Base-by-base conservation (phyloP, 2,888 invertebrate genomes). In the Caenorhabditis wallacei region DNA sequence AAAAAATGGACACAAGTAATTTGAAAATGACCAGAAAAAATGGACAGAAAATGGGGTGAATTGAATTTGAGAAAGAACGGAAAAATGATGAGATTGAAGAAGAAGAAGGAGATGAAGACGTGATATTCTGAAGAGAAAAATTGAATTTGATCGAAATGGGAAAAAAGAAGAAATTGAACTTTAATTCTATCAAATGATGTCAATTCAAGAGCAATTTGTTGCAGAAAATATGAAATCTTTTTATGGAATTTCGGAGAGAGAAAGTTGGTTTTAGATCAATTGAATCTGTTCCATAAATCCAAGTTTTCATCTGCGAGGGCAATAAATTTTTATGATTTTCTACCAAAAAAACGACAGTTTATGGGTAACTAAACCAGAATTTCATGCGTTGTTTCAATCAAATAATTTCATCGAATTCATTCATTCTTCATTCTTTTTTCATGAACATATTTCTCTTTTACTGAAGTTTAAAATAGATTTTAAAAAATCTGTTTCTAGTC, bases 1-100 rank as follows among this genome's bases (percentile, higher is more conserved):
- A 11, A 24, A 63, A 40, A 54, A n/a, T n/a, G n/a, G n/a, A n/a
- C n/a, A n/a, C n/a, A 24, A 64, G 74, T 74, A 74, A 74, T 64
- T 46, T 56, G 64, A 64, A 59, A 48, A 26, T 64, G 56, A 59
- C 46, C 57, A 46, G 68, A 53, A 35, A 53, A 51, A 37, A 35
- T 13, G 26, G 30, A 37, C 66, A 53, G 13, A 37, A 40, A 40
- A 57, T 43, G 7, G 68, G 46, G 40, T 40, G 30, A 70, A 57
- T 46, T 48, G 46, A 54, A 56, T 69, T 69, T 56, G 2, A 26
- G 40, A n/a, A 63, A 26, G 46, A 46, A 63, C 43, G 46, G 40
- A 26, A 46, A 13, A 26, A 61, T 61, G 40, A 43, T 59, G 61
- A 63, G 51, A 64, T 64, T 26, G 11, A n/a, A n/a, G 56, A 30